phyloP scores from a whole-genome alignment of 2,797 vertebrate species.

The Sarcoramphus papa region DNA sequence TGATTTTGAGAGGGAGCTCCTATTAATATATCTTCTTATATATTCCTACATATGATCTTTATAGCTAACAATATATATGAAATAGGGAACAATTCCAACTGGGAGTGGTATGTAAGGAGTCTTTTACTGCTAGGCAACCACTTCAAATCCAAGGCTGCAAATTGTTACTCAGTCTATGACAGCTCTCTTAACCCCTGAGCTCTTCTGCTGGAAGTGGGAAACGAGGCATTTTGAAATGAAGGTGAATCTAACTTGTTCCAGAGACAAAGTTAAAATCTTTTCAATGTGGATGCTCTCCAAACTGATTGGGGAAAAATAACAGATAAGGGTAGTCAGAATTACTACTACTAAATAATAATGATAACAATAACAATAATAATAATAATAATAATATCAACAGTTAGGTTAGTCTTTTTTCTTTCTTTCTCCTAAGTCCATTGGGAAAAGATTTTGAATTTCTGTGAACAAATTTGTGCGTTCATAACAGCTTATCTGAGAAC shows the following conservation, averaged over 20 bases:
- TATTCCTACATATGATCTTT: slow-evolving; percentile 15
- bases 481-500: neutral
- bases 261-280: neutral
- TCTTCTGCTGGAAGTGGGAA: neutral
- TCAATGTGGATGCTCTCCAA: neutral
- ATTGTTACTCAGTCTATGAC: slow-evolving; percentile 30
- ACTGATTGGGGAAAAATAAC: neutral
- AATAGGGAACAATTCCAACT: slow-evolving; percentile 34
- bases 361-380: neutral
- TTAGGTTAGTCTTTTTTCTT: neutral
- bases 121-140: slow-evolving; percentile 57
- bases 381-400: no score
- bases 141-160: slow-evolving; percentile 29
- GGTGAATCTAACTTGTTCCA: neutral
- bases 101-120: slow-evolving; percentile 10
- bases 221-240: neutral
- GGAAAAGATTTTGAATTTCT: neutral
- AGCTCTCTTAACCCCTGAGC: slow-evolving; percentile 38
- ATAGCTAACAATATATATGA: slow-evolving; percentile 22
- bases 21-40: slow-evolving; percentile 43
- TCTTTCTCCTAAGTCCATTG: neutral
- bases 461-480: neutral
- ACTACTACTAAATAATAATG: neutral
- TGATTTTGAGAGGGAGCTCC: neutral
- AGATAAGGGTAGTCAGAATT: neutral